Evolutionary conservation across 1,140 invertebrate genomes (phyloP).

Genomic region (Lepeophtheirus salmonis): DNA sequence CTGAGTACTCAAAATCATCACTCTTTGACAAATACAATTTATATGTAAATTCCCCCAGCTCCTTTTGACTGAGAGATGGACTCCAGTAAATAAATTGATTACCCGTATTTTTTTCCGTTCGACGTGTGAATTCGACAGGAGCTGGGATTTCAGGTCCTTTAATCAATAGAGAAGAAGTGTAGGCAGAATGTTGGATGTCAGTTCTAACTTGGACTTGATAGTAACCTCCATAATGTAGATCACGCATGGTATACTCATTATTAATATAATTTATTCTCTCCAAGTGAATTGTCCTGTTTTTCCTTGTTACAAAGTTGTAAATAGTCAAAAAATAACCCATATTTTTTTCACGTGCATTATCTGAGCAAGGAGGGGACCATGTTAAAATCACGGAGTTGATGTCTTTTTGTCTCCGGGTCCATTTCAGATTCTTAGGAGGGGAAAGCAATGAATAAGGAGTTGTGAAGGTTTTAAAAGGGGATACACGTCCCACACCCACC

Average conservation of each 20-base stretch:
- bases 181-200: constrained; percentile 11
- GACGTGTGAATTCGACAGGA: constrained; percentile 43
- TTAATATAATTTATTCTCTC: constrained; percentile 6
- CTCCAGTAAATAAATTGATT: constrained; percentile 42
- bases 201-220: constrained; percentile 19
- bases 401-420: constrained; percentile 24
- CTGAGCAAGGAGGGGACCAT: constrained; percentile 32
- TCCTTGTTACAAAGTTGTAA: constrained; percentile 12
- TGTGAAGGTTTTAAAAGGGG: constrained; percentile 31
- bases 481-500: constrained; percentile 41
- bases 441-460: constrained; percentile 42
- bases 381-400: constrained; percentile 28
- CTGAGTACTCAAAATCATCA: not conserved
- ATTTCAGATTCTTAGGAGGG: constrained; percentile 37
- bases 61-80: constrained; percentile 23
- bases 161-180: constrained; percentile 26
- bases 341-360: constrained; percentile 2
- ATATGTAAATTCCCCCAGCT: constrained; percentile 21
- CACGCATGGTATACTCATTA: constrained; percentile 1
- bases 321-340: constrained; percentile 14
- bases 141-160: constrained; percentile 37
- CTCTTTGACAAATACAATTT: constrained; percentile 13
- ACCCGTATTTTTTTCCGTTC: constrained; percentile 34
- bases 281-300: not conserved
- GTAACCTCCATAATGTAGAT: constrained; percentile 17